A percentile compares a stretch with the other conserved stretches of the same genome.
These are phyloP conservation scores for Drosophila repletoides DNA, from an alignment of 1,140 invertebrate species.

Conservation along the genomic window DNA sequence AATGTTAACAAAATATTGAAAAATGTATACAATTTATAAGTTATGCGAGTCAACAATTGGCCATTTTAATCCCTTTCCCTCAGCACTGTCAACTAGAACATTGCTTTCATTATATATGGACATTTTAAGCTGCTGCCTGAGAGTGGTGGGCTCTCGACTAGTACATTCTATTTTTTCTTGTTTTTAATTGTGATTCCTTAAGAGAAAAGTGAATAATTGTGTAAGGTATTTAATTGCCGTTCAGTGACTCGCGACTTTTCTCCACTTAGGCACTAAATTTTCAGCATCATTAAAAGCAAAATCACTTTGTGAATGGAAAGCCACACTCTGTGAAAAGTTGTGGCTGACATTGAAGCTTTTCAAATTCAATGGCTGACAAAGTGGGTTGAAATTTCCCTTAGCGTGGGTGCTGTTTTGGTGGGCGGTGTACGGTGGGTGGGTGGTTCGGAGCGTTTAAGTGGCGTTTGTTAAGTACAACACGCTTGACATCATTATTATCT, in stretches of 20 bases:
- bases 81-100: too few species aligned
- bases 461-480: constrained; percentile 73
- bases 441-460: constrained; percentile 58
- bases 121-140: too few species aligned
- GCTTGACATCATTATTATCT: constrained; percentile 78
- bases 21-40: too few species aligned
- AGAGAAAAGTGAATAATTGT: constrained; percentile 8
- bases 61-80: too few species aligned
- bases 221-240: constrained; percentile 20
- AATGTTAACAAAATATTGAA: too few species aligned
- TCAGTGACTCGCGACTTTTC: constrained; percentile 20
- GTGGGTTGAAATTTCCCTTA: constrained; percentile 7
- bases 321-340: constrained; percentile 10
- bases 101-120: too few species aligned
- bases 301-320: constrained; percentile 13
- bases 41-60: too few species aligned
- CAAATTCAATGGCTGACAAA: constrained; percentile 34
- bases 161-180: not conserved
- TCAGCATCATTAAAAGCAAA: constrained; percentile 42
- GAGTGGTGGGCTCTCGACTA: too few species aligned
- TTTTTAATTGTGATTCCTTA: not conserved
- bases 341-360: constrained; percentile 41
- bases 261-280: constrained; percentile 25
- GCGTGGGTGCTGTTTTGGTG: not conserved
- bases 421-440: constrained; percentile 16